Evolutionary conservation across 1,140 invertebrate species (phyloP).

Genomic region (Anoplolepis gracilipes): DNA sequence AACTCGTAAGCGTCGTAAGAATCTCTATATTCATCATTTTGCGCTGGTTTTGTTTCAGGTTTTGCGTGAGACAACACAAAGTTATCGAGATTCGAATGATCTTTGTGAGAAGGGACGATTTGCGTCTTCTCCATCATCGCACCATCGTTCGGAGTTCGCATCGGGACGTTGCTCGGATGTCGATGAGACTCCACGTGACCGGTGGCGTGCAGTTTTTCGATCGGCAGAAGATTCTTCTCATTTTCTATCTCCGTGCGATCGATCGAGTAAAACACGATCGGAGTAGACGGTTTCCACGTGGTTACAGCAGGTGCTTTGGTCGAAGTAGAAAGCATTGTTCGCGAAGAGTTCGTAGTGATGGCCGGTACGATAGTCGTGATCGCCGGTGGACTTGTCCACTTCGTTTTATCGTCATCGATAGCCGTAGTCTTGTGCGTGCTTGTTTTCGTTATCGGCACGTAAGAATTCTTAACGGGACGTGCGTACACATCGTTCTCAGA

Average conservation of each 20-base stretch:
- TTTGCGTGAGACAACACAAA: slow-evolving; percentile 56
- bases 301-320: slow-evolving; percentile 75
- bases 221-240: slow-evolving; percentile 77
- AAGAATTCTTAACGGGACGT: slow-evolving; percentile 57
- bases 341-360: slow-evolving; percentile 77
- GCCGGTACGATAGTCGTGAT: slow-evolving; percentile 68
- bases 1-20: slow-evolving; percentile 78
- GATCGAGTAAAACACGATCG: slow-evolving; percentile 49
- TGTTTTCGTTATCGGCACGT: slow-evolving; percentile 40
- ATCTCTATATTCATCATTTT: slow-evolving; percentile 78
- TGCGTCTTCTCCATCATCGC: background rate
- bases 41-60: slow-evolving; percentile 47
- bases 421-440: slow-evolving; percentile 74
- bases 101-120: slow-evolving; percentile 18
- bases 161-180: background rate
- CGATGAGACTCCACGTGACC: slow-evolving; percentile 23
- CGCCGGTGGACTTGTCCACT: slow-evolving; percentile 61
- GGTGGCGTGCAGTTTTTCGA: slow-evolving; percentile 72
- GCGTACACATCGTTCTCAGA: slow-evolving; percentile 75
- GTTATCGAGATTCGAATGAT: slow-evolving; percentile 68
- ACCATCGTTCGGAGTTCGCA: background rate
- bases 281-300: slow-evolving; percentile 76
- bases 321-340: slow-evolving; percentile 71
- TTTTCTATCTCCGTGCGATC: slow-evolving; percentile 64
- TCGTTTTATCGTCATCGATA: slow-evolving; percentile 64